phyloP scores from a whole-genome alignment of 2,113 vertebrate genomes.

The Columbina picui region DNA sequence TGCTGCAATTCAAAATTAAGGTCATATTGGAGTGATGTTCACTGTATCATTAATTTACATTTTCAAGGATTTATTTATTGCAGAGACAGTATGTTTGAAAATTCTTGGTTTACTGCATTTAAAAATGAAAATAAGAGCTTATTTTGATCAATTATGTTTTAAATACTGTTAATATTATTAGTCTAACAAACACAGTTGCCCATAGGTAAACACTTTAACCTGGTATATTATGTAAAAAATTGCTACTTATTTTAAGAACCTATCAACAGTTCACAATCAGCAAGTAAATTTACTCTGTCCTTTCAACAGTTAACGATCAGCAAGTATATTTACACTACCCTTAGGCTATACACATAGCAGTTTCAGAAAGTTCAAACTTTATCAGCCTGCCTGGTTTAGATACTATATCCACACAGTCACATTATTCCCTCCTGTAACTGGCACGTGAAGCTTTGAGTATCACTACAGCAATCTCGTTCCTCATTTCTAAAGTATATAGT shows the following conservation, averaged over 20 bases:
- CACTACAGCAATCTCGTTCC: neutral
- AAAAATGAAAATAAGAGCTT: neutral
- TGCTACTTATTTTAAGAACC: neutral
- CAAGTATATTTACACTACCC: neutral
- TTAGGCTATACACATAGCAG: neutral
- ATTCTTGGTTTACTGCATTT: neutral
- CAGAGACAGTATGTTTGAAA: neutral
- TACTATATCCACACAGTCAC: neutral
- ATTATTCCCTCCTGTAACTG: neutral
- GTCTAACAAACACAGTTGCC: neutral
- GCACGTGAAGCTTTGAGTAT: neutral
- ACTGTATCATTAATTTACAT: neutral
- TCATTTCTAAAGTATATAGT: neutral
- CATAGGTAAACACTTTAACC: neutral
- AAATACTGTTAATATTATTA: neutral
- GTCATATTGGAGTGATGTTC: neutral
- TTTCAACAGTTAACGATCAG: neutral
- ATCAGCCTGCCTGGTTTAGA: neutral
- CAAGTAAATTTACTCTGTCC: neutral
- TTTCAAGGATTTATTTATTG: neutral
- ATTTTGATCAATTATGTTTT: neutral
- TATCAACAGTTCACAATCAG: neutral
- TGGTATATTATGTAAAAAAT: neutral
- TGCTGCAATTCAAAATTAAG: neutral
- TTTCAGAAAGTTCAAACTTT: neutral